Evolutionary conservation across 2,888 invertebrate species (phyloP).

Genomic region (Pollenia amentaria): DNA sequence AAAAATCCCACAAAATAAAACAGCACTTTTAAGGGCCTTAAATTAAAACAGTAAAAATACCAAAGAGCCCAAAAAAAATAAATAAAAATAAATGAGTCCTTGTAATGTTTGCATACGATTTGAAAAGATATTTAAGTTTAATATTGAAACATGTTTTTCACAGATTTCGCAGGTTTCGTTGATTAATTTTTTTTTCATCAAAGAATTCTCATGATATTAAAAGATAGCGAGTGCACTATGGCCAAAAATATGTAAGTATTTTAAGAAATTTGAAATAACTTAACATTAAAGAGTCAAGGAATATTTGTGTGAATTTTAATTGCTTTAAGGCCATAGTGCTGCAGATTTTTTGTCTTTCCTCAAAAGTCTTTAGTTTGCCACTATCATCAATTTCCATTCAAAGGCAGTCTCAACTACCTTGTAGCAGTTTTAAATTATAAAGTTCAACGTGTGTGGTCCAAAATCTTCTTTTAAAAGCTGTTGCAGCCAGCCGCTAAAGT

Average conservation of each 20-base stretch:
- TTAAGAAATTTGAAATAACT: background rate
- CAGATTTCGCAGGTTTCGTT: conserved; percentile 67
- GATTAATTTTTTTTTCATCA: conserved; percentile 41
- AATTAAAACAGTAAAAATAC: conserved; percentile 52
- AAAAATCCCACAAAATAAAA: conserved; percentile 40
- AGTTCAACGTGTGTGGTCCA: conserved; percentile 77
- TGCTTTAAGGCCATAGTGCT: conserved; percentile 29
- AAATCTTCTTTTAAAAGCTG: conserved; percentile 73
- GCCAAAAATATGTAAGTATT: background rate
- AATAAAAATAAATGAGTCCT: conserved; percentile 41
- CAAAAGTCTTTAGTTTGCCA: conserved; percentile 64
- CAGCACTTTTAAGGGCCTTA: conserved; percentile 44
- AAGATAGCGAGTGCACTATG: conserved; percentile 48
- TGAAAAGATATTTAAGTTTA: conserved; percentile 11
- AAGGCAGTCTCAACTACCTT: conserved; percentile 65
- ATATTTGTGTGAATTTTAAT: background rate
- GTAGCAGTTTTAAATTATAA: conserved; percentile 74
- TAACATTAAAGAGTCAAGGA: background rate
- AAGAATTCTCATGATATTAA: conserved; percentile 66
- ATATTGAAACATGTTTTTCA: conserved; percentile 72
- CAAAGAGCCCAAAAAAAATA: conserved; percentile 23
- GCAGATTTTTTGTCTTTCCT: conserved; percentile 29
- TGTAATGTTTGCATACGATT: conserved; percentile 67
- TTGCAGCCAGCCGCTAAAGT: conserved; percentile 51
- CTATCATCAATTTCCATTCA: conserved; percentile 73